Base-by-base conservation (phyloP, 2,797 vertebrate genomes). In the Lepilemur septentrionalis region DNA sequence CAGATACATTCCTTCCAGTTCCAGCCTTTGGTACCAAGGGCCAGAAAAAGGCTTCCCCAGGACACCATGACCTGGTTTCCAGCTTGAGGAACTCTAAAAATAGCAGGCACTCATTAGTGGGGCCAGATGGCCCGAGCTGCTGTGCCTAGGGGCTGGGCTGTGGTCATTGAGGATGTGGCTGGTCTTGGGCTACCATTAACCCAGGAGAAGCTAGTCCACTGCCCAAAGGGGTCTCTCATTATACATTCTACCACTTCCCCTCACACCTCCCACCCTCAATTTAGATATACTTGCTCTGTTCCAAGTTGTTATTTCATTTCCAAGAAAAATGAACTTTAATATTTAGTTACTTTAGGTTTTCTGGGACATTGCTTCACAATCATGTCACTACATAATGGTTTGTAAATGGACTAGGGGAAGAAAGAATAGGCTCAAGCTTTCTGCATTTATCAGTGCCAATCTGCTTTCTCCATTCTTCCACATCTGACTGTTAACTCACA, bases 31-130 rank as follows among this genome's bases (percentile, higher is more conserved):
- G 48, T 95, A 91, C 28, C 43, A 91, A 95, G 65, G 82, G 69
- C 72, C 76, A 92, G 46, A 95, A 96, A 95, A 96, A 82, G 50
- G 69, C 93, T 91, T 98, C 92, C 75, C 93, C 73, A 83, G 84
- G 91, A 97, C 81, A 96, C 79, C 67, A 75, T 32, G 78, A 93
- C 87, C 89, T 94, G 88, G 61, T 97, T 97, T 97, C 80, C 48
- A 86, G 88, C 79, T 97, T 92, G 41, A 97, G 46, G 78, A 93
- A 78, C 48, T 94, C 96, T 95, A 96, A 97, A 97, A 96, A 97
- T 95, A 97, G 86, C 55, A 96, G 61, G 57, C 18, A 30, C n/a
- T 94, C 84, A 84, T 94, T 96, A 94, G 73, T 93, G 75, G 59
- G 65, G 90, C 65, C 94, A 97, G 79, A 96, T 94, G 81, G 72